Conservation (phyloP, 2,113 vertebrate genomes). For the Apteryx mantelli region DNA sequence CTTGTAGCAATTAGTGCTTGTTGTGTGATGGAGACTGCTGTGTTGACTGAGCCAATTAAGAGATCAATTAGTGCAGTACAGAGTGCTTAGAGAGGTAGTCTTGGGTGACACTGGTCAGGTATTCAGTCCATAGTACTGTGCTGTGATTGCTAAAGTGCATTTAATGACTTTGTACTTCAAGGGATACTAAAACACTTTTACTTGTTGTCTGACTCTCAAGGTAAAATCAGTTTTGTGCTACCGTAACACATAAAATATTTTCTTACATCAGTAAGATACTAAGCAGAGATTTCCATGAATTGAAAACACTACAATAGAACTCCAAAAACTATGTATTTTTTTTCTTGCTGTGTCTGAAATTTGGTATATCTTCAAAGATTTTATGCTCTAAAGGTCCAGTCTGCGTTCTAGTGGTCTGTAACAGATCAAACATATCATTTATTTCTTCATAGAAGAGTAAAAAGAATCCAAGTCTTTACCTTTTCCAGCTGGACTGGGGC, state of each 20-base stretch:
- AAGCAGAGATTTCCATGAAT: neutral
- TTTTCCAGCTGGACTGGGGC: neutral
- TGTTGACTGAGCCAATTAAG: constrained; percentile 84
- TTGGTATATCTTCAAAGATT: neutral
- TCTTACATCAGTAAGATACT: neutral
- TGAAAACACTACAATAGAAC: neutral
- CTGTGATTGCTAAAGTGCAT: constrained; percentile 34
- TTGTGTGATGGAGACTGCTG: constrained; percentile 63
- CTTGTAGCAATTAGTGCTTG: constrained; percentile 81
- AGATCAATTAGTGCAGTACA: constrained; percentile 78
- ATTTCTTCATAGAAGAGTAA: neutral
- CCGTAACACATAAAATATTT: neutral
- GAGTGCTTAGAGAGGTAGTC: constrained; percentile 63
- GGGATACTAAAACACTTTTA: neutral
- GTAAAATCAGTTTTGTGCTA: neutral
- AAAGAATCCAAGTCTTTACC: neutral
- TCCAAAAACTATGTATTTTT: neutral
- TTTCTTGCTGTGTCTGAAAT: neutral
- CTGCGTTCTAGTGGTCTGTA: neutral
- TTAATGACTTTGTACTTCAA: constrained; percentile 31
- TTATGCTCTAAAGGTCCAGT: neutral
- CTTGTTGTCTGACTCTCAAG: neutral
- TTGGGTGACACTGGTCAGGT: constrained; percentile 44
- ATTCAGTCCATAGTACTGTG: constrained; percentile 5
- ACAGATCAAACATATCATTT: neutral